Evolutionary conservation across 1,140 invertebrate genomes (phyloP).

Genomic region (Magallana angulata): DNA sequence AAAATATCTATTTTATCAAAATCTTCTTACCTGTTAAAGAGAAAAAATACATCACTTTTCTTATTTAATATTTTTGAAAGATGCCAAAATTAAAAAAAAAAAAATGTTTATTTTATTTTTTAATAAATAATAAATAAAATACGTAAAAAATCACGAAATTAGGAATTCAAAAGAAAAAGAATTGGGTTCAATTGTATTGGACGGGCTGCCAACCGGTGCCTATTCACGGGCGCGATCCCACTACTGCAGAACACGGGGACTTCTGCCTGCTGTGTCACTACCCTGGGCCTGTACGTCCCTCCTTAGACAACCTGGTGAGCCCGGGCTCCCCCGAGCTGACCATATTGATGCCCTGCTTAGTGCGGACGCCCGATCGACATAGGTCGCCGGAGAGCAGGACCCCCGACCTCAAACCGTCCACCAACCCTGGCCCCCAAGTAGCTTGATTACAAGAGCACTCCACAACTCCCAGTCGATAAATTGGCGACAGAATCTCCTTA

Average conservation of each 20-base stretch:
- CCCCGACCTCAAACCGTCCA: slow-evolving; percentile 93
- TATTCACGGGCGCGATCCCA: slow-evolving; percentile 98
- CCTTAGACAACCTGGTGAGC: slow-evolving; percentile 92
- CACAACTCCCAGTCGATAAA: slow-evolving; percentile 69
- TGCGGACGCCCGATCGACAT: slow-evolving; percentile 82
- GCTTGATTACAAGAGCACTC: slow-evolving; percentile 93
- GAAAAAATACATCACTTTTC: no score
- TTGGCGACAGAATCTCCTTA: no score
- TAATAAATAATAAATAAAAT: no score
- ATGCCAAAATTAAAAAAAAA: no score
- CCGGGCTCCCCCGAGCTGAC: no score
- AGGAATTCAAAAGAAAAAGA: neutral
- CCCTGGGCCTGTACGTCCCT: slow-evolving; percentile 97
- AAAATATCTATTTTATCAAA: no score
- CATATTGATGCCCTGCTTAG: slow-evolving; percentile 93
- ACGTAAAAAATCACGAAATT: no score
- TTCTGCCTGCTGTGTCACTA: slow-evolving; percentile 98
- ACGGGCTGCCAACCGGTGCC: slow-evolving; percentile 88
- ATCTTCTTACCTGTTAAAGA: no score
- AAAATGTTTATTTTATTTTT: no score
- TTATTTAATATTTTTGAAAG: no score
- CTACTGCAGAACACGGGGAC: slow-evolving; percentile 96
- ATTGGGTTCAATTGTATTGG: slow-evolving; percentile 80
- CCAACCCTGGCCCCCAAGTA: slow-evolving; percentile 79
- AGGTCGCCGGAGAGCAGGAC: slow-evolving; percentile 76